Conservation (phyloP, 2,797 vertebrate species). For the Artibeus lituratus region DNA sequence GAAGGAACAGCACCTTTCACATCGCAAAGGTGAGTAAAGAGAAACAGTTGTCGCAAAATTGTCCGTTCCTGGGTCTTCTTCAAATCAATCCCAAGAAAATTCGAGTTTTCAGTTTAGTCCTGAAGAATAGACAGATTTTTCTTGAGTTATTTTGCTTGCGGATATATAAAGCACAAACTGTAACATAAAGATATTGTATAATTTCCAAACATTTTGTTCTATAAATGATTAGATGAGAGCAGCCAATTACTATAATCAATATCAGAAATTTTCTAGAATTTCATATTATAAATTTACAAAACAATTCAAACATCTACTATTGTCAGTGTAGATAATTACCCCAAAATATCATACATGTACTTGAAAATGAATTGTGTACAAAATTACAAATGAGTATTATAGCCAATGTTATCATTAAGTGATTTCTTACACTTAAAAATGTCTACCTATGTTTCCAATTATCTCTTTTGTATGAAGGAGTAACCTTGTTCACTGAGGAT, state of each 20-base stretch:
- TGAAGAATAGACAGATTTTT: background rate
- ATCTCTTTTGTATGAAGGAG: background rate
- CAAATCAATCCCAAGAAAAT: conserved; percentile 21
- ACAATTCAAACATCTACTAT: background rate
- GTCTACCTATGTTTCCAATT: background rate
- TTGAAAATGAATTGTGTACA: conserved; percentile 25
- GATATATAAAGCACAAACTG: background rate
- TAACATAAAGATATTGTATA: background rate
- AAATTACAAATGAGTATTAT: conserved; percentile 1
- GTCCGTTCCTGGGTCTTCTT: background rate
- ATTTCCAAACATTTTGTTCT: conserved; percentile 14
- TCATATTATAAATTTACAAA: background rate
- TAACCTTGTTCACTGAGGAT: background rate
- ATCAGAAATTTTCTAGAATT: background rate
- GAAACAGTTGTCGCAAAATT: background rate
- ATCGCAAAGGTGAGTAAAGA: conserved; percentile 17
- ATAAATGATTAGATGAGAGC: background rate
- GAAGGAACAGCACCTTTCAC: background rate
- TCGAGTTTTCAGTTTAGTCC: conserved; percentile 31
- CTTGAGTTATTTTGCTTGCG: conserved; percentile 22
- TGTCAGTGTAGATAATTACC: background rate
- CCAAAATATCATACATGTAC: background rate
- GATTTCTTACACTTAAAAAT: conserved; percentile 5
- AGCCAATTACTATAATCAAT: background rate
- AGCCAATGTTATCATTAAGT: background rate